Conservation (phyloP, 2,888 invertebrate genomes). For the Hypena proboscidalis region DNA sequence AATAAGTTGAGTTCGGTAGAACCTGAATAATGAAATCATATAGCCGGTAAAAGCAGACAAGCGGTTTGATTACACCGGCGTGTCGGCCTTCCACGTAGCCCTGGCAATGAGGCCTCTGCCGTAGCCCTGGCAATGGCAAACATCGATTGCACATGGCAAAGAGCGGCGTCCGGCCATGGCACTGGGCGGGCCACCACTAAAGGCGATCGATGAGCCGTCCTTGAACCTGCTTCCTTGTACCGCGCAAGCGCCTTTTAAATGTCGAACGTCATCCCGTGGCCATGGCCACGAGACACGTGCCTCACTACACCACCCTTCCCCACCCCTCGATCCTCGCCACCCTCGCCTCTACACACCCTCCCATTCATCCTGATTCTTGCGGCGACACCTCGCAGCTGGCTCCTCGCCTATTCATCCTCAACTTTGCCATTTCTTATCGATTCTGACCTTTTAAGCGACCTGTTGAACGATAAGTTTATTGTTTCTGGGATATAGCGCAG, state of each 20-base stretch:
- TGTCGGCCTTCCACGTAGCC: conserved; percentile 38
- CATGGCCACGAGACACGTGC: conserved; percentile 76
- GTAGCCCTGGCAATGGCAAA: conserved; percentile 64
- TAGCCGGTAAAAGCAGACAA: not conserved
- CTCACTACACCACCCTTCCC: conserved; percentile 45
- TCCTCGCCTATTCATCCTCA: conserved; percentile 54
- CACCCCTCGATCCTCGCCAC: conserved; percentile 34
- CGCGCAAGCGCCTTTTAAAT: conserved; percentile 71
- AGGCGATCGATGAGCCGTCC: conserved; percentile 74
- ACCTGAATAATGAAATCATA: no score
- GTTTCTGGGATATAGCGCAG: conserved; percentile 38
- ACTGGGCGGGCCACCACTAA: conserved; percentile 59
- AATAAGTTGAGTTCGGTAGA: no score
- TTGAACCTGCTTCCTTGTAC: conserved; percentile 67
- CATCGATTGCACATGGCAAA: conserved; percentile 60
- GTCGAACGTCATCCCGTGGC: conserved; percentile 76
- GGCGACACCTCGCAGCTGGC: conserved; percentile 51
- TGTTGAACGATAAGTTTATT: conserved; percentile 53
- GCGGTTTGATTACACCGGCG: conserved; percentile 4
- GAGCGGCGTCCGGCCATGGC: conserved; percentile 70
- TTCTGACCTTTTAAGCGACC: conserved; percentile 67
- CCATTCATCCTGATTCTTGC: conserved; percentile 65
- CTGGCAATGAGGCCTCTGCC: conserved; percentile 69
- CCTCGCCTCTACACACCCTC: conserved; percentile 31
- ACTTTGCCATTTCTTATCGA: conserved; percentile 75